Base-by-base conservation (phyloP, 2,113 vertebrate genomes). In the Oryctolagus cuniculus region DNA sequence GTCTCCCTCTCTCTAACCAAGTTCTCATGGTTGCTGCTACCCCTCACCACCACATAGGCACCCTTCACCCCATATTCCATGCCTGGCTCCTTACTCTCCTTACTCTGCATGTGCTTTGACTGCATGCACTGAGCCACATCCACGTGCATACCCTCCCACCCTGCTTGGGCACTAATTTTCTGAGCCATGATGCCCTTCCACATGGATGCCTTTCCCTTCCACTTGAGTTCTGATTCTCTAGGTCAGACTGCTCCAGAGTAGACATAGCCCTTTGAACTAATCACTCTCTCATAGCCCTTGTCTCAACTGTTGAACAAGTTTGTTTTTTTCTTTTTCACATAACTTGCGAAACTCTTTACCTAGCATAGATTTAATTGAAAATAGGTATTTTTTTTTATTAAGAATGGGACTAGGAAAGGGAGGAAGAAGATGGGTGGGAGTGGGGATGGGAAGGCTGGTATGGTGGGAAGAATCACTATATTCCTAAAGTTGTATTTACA, bases 61-160 rank as follows among this genome's bases (percentile, higher is more conserved):
- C n/a, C 49, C 24, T n/a, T 78, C n/a, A 3, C 17, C 3, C 3
- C 8, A 34, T 7, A 27, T 34, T 38, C 15, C 27, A 1, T 6
- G 29, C 51, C 34, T 53, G 64, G 25, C 44, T 38, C 36, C 73
- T 3, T 25, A 44, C 29, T 19, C 31, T 22, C 29, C 27, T 64
- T 12, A 10, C 55, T 44, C 27, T 6, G 10, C 8, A 27, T 22
- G 55, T 10, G 49, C 36, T n/a, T 21, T 80, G 58, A 19, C 10
- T 15, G 7, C 36, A 55, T 66, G 6, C 21, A 6, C 34, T 11
- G 29, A 66, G 63, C 29, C 31, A 19, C 19, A 17, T 1, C 69
- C 31, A 44, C 19, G 5, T 0, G 4, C 11, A 29, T 25, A 9
- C 15, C 2, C 0, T 53, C 49, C 25, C 2, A 15, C 10, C 10